These are phyloP conservation scores for Chirona hameri DNA, from an alignment of 2,888 invertebrate genomes.

Conservation along the genomic window DNA sequence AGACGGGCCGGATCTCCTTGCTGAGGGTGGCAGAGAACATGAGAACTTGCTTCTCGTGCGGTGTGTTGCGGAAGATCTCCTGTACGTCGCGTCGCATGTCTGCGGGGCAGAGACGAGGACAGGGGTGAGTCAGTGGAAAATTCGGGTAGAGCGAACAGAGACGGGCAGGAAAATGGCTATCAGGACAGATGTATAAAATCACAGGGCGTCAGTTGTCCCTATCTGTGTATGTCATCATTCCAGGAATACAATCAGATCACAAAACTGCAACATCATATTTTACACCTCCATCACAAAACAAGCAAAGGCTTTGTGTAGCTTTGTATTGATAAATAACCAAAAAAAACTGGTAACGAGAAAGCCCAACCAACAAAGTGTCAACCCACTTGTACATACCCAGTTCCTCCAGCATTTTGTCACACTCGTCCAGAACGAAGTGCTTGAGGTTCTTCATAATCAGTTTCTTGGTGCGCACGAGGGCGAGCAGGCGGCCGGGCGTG, in stretches of 20 bases:
- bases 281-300: no score
- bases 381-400: constrained; percentile 60
- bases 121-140: neutral
- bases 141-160: no score
- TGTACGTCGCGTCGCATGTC: constrained; percentile 99
- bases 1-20: constrained; percentile 98
- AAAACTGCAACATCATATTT: no score
- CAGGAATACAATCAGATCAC: no score
- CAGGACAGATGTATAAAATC: no score
- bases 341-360: no score
- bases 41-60: constrained; percentile 99
- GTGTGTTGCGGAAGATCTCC: constrained; percentile 98
- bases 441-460: constrained; percentile 92
- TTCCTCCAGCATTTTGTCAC: constrained; percentile 98
- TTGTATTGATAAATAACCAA: no score
- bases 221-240: no score
- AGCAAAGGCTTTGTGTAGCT: no score
- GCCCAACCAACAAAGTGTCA: no score
- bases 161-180: no score
- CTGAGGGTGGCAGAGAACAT: constrained; percentile 99
- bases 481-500: constrained; percentile 95
- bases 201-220: no score
- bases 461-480: constrained; percentile 86
- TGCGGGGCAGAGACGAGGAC: constrained; percentile 50
- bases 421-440: constrained; percentile 98